Base-by-base conservation (phyloP, 2,888 invertebrate species). In the Heliconius cydno region DNA sequence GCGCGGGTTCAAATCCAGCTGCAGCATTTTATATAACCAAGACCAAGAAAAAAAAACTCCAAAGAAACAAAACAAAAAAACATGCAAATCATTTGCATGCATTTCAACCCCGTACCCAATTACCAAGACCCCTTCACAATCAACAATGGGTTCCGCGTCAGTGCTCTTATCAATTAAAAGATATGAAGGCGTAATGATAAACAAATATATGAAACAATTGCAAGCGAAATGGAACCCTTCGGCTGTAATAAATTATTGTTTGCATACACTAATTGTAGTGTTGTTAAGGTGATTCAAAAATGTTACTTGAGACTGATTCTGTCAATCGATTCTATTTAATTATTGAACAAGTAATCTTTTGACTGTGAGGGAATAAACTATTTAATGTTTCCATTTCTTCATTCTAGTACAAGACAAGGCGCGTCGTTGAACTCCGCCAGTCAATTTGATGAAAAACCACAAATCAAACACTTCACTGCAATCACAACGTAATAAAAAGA, bases 101-200 rank as follows among this genome's bases (percentile, higher is more conserved):
- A 76, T 52, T 78, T 79, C 46, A 72, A 67, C 78, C 34, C 67
- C 15, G 73, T 68, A 71, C 76, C 78, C 81, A 81, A 81, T 81
- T 81, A 81, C 72, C 15, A 70, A 52, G 30, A 41, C 68, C 76
- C 28, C 76, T 79, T 77, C 41, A 71, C 73, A 79, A 81, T 74
- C 73, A 78, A 81, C 81, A 80, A 78, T 76, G 73, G 76, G 73
- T 68, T 70, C 63, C 38, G 60, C 80, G 67, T 77, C 73, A 63
- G 65, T 41, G 52, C 80, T 80, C 82, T 82, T 84, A 84, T 84
- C 83, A 85, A 85, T 85, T 83, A 84, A 85, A 83, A 85, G 80
- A 81, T 82, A 81, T 15, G 46, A 19, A 52, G 78, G 78, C 81
- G 67, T 85, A 85, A 85, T 84, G 84, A 85, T 84, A 84, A 83